Percentiles rank a stretch among this genome's conserved stretches.
These are phyloP conservation scores for Hypomecis atomaria DNA, from an alignment of 2,888 invertebrate genomes.

Conservation along the genomic window DNA sequence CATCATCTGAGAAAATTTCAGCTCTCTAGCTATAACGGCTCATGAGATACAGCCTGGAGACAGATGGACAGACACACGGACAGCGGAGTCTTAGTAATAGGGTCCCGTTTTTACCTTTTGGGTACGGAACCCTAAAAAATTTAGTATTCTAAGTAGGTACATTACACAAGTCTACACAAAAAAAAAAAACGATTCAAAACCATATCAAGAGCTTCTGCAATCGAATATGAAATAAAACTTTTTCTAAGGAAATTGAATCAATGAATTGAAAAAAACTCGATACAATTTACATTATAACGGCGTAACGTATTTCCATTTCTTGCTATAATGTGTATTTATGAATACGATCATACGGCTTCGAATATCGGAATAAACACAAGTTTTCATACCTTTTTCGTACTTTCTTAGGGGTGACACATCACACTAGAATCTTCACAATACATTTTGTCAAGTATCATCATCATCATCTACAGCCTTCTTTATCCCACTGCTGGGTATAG, in stretches of 20 bases:
- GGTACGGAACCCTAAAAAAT: neutral
- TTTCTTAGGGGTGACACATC: conserved; percentile 8
- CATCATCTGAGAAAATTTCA: too few relatives aligned
- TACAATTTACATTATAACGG: conserved; percentile 14
- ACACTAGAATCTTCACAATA: neutral
- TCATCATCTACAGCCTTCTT: too few relatives aligned
- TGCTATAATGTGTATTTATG: conserved; percentile 17
- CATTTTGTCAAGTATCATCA: neutral
- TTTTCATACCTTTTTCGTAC: conserved; percentile 15
- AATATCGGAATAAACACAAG: conserved; percentile 33
- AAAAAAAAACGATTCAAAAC: conserved; percentile 2
- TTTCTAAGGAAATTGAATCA: conserved; percentile 14
- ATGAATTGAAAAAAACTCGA: conserved; percentile 19
- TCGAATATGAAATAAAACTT: conserved; percentile 18
- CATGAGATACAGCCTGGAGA: too few relatives aligned
- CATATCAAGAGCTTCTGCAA: conserved; percentile 7
- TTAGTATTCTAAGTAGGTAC: too few relatives aligned
- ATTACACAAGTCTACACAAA: neutral
- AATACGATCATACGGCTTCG: conserved; percentile 25
- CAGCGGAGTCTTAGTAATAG: too few relatives aligned
- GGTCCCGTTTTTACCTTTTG: neutral
- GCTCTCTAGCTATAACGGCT: too few relatives aligned
- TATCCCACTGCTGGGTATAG: too few relatives aligned
- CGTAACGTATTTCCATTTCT: conserved; percentile 17
- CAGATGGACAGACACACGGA: too few relatives aligned